Percentiles rank a stretch among this genome's conserved stretches.
Conservation (phyloP, 2,888 invertebrate species). For the Lottia gigantea region DNA sequence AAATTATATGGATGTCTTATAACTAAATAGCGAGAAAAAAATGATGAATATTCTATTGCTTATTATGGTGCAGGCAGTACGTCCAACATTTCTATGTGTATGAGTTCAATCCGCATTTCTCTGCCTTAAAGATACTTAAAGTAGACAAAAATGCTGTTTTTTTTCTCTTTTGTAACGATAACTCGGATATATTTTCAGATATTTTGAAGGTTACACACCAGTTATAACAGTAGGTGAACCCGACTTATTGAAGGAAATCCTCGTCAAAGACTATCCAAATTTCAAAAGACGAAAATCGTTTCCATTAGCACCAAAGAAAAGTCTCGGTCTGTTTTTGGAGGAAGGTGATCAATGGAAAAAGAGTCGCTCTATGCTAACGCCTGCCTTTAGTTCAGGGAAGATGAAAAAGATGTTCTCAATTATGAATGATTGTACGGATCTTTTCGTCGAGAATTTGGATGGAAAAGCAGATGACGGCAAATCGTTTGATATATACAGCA, state of each 20-base stretch:
- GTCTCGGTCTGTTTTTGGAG: slow-evolving; percentile 63
- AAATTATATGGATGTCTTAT: too few relatives aligned
- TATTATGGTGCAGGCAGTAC: too few relatives aligned
- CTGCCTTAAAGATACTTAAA: neutral
- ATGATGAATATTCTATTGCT: too few relatives aligned
- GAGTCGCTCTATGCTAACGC: slow-evolving; percentile 69
- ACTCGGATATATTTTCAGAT: slow-evolving; percentile 38
- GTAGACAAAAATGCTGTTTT: neutral
- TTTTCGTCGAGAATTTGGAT: slow-evolving; percentile 65
- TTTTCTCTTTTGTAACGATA: neutral
- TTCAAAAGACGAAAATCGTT: slow-evolving; percentile 67
- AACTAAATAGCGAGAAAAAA: too few relatives aligned
- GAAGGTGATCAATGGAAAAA: slow-evolving; percentile 71
- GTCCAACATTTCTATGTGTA: too few relatives aligned
- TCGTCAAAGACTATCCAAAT: slow-evolving; percentile 66
- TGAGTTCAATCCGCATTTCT: neutral
- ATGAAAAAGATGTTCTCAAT: slow-evolving; percentile 69
- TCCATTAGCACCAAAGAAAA: slow-evolving; percentile 57
- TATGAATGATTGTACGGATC: slow-evolving; percentile 65
- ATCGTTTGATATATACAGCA: slow-evolving; percentile 66
- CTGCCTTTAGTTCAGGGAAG: slow-evolving; percentile 70
- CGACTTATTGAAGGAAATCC: slow-evolving; percentile 65
- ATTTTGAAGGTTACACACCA: slow-evolving; percentile 62
- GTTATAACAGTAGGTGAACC: slow-evolving; percentile 66
- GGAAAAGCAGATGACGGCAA: slow-evolving; percentile 40